A percentile compares a stretch with the other conserved stretches of the same genome.
Conservation (phyloP, 2,797 vertebrate genomes). For the Hirundo rustica region DNA sequence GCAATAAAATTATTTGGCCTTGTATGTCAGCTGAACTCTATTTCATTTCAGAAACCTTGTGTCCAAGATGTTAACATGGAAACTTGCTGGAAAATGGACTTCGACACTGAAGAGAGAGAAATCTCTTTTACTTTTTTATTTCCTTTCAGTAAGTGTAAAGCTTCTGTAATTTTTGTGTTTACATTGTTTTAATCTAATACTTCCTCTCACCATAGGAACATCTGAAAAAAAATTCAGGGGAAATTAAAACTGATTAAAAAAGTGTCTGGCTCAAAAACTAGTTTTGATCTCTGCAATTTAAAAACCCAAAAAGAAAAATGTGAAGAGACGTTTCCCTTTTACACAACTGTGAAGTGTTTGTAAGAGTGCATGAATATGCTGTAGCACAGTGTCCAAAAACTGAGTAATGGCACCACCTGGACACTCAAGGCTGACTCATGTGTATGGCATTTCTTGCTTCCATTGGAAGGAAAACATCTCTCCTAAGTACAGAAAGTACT, state of each 20-base stretch:
- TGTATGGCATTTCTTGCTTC: constrained; percentile 67
- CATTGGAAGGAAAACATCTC: constrained; percentile 67
- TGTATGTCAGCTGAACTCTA: neutral
- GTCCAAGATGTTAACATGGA: neutral
- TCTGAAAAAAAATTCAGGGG: neutral
- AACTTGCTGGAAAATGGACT: neutral
- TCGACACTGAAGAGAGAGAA: neutral
- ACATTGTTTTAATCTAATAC: neutral
- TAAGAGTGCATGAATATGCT: constrained; percentile 56
- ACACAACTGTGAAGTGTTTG: constrained; percentile 14
- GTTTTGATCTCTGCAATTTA: neutral
- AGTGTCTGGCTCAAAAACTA: neutral
- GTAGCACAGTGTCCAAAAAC: constrained; percentile 59
- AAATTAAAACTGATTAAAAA: neutral
- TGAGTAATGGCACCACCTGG: constrained; percentile 78
- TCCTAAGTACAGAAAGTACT: constrained; percentile 76
- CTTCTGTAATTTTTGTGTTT: neutral
- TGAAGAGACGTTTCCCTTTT: constrained; percentile 16
- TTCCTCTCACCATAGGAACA: neutral
- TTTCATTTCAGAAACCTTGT: neutral
- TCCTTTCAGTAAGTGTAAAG: neutral
- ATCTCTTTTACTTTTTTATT: neutral
- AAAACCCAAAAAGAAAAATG: neutral
- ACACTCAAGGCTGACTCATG: constrained; percentile 73
- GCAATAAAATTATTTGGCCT: neutral